These are phyloP conservation scores for Pseudorhombus dupliciocellatus DNA, from an alignment of 2,113 vertebrate species.

Conservation along the genomic window DNA sequence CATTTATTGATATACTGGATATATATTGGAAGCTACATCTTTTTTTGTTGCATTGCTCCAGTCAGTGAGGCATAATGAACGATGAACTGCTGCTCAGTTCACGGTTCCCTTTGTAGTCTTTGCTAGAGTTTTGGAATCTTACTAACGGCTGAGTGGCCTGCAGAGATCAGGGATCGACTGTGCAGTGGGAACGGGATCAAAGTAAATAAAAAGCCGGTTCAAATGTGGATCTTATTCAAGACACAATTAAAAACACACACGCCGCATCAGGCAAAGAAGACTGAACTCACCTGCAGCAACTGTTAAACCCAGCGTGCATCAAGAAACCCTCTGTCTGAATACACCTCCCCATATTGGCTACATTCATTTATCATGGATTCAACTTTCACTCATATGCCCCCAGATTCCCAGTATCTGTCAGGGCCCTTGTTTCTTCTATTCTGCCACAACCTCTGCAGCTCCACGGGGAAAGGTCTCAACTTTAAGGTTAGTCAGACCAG, in stretches of 20 bases:
- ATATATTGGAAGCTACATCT: not conserved
- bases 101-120: not conserved
- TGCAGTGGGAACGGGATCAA: not conserved
- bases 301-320: not conserved
- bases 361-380: not conserved
- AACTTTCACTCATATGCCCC: not conserved
- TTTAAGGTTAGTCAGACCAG: constrained; percentile 20
- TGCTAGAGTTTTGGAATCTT: not conserved
- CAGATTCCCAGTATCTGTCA: constrained; percentile 4
- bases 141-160: not conserved
- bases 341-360: not conserved
- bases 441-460: constrained; percentile 16
- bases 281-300: not conserved
- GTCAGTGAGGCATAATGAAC: not conserved
- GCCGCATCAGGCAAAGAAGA: not conserved
- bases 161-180: not conserved
- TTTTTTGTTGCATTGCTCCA: not conserved
- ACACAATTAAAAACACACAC: not conserved
- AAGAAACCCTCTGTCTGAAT: not conserved
- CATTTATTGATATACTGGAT: not conserved
- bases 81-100: not conserved
- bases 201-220: not conserved
- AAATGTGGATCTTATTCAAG: not conserved
- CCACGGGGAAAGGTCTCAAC: constrained; percentile 39
- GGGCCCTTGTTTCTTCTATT: constrained; percentile 19